Percentiles rank a stretch among this genome's conserved stretches.
Conservation (phyloP, 2,113 vertebrate genomes). For the Protobothrops mucrosquamatus region DNA sequence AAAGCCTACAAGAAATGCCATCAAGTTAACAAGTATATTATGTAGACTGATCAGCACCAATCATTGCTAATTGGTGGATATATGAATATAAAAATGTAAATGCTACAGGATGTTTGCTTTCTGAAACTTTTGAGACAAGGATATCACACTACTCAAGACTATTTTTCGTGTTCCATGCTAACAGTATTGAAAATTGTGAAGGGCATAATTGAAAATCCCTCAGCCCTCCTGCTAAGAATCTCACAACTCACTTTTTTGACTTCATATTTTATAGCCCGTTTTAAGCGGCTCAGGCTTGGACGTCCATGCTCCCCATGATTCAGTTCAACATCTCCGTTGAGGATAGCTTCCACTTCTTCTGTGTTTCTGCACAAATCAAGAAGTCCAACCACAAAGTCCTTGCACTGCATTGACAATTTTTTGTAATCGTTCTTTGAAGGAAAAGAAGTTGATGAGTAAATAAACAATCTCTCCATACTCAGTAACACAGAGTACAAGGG, state of each 20-base stretch:
- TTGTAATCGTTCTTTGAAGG: slow-evolving; percentile 89
- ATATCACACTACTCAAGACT: too few relatives aligned
- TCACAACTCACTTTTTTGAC: slow-evolving; percentile 88
- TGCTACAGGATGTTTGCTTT: neutral
- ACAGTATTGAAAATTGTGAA: slow-evolving; percentile 19
- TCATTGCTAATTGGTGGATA: neutral
- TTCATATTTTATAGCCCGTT: slow-evolving; percentile 95
- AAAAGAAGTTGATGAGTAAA: slow-evolving; percentile 10
- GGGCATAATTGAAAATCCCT: neutral
- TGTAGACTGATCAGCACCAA: neutral
- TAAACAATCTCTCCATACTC: neutral
- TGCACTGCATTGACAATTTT: slow-evolving; percentile 94
- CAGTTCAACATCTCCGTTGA: slow-evolving; percentile 84
- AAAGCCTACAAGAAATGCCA: neutral
- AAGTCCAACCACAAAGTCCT: slow-evolving; percentile 95
- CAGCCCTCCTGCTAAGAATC: slow-evolving; percentile 1
- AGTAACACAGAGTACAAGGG: neutral
- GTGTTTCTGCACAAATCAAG: slow-evolving; percentile 94
- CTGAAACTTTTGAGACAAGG: rapidly evolving
- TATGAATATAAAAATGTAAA: neutral
- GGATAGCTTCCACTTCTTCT: slow-evolving; percentile 91
- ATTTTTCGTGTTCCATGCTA: neutral
- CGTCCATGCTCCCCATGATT: slow-evolving; percentile 61
- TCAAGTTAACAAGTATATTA: neutral
- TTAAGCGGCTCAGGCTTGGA: slow-evolving; percentile 88